Evolutionary conservation across 2,888 invertebrate genomes (phyloP).

Genomic region (Frankliniella fusca): DNA sequence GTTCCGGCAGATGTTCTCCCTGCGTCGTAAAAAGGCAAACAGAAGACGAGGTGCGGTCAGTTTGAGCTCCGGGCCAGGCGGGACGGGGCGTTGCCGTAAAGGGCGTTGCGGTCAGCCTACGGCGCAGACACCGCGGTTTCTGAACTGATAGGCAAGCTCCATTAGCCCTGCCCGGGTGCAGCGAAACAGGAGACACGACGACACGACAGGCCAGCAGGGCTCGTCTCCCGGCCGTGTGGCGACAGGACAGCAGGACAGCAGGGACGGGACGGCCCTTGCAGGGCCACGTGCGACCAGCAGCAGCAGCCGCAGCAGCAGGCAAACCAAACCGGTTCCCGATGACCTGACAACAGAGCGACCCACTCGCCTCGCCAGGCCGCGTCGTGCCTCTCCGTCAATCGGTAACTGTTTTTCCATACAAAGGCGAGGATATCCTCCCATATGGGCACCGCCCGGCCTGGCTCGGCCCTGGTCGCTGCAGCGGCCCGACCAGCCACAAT

Average conservation of each 20-base stretch:
- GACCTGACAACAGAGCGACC: conserved; percentile 38
- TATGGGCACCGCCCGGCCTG: neutral
- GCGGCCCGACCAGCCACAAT: neutral
- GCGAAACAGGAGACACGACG: neutral
- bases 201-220: too few species aligned
- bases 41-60: conserved; percentile 2
- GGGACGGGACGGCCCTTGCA: too few species aligned
- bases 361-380: neutral
- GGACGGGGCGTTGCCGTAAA: neutral
- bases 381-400: neutral
- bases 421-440: conserved; percentile 19
- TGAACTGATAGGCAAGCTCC: too few species aligned
- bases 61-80: neutral
- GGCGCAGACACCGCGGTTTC: neutral
- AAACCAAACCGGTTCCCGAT: conserved; percentile 43
- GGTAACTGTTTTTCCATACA: conserved; percentile 24
- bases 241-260: too few species aligned
- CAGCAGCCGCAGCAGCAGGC: conserved; percentile 33
- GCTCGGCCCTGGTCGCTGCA: neutral
- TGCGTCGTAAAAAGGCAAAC: too few species aligned
- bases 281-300: neutral
- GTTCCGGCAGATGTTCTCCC: conserved; percentile 67
- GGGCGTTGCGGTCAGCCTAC: too few species aligned
- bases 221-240: too few species aligned
- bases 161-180: neutral